A percentile compares a stretch with the other conserved stretches of the same genome.
phyloP scores from a whole-genome alignment of 2,113 vertebrate genomes.

The Sula dactylatra region DNA sequence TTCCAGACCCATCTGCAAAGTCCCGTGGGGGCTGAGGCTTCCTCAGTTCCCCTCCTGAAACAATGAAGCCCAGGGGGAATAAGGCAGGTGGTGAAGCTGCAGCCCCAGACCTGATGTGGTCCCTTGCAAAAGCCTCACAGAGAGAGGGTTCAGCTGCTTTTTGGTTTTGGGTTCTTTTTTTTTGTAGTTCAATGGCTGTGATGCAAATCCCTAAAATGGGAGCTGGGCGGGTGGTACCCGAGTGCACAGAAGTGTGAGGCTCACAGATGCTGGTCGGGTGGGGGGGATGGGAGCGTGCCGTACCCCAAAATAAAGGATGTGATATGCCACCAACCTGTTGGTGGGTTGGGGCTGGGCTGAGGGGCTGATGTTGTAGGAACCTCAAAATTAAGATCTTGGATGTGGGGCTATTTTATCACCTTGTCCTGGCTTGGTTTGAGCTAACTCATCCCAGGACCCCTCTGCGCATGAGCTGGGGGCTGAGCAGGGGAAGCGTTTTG shows the following conservation, averaged over 20 bases:
- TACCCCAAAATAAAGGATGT: not conserved
- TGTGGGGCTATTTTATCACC: not conserved
- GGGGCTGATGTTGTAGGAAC: not conserved
- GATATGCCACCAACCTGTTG: accelerated
- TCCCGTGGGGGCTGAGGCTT: not conserved
- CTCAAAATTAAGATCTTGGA: not conserved
- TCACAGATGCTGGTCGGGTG: accelerated
- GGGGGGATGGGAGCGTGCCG: accelerated
- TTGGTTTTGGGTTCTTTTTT: not conserved
- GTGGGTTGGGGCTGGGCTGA: not conserved
- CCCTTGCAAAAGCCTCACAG: not conserved
- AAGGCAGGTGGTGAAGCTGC: not conserved
- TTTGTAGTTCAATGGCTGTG: not conserved
- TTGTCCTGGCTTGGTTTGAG: not conserved
- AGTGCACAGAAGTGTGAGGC: not conserved
- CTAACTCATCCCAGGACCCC: not conserved
- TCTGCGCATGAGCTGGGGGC: not conserved
- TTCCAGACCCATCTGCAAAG: not conserved
- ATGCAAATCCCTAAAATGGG: not conserved
- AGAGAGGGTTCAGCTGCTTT: not conserved
- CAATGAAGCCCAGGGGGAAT: not conserved
- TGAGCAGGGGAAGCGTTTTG: not conserved
- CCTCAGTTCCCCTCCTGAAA: not conserved
- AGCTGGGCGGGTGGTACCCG: accelerated
- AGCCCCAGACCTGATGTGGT: accelerated